Base-by-base conservation (phyloP, 2,888 invertebrate species). In the Eupelmus urozonus region DNA sequence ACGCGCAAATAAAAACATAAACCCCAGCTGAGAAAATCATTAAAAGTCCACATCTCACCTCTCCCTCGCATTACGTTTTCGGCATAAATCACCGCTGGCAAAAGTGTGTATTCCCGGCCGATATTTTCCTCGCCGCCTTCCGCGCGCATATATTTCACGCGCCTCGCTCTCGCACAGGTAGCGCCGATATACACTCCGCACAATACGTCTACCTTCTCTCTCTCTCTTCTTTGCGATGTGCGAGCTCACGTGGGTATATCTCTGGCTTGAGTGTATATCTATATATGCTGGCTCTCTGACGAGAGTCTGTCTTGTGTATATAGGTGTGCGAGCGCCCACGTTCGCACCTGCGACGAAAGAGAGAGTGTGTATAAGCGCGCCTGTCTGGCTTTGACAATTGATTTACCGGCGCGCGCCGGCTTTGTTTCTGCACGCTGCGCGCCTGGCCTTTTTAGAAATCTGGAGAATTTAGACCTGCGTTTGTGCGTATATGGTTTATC, bases 341-440 rank as follows among this genome's bases (percentile, higher is more conserved):
- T 45, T 67, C 72, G 78, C 78, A 72, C 78, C 67, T 73, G 73
- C 72, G 70, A 34, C 34, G 34, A 34, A 34, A 34, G 34, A 34
- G n/a, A 40, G 40, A 40, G 40, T 40, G n/a, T n/a, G n/a, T n/a
- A n/a, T n/a, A n/a, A n/a, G n/a, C n/a, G n/a, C n/a, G n/a, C 34
- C 34, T 34, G n/a, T n/a, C 9, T 34, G 34, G 5, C 34, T 34
- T 34, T 9, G 34, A 34, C 51, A 13, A 53, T 66, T 66, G 66
- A 77, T 77, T 77, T 77, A 77, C 51, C 25, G 71, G 49, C 34
- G n/a, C 65, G n/a, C n/a, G n/a, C n/a, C n/a, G n/a, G n/a, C 34
- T 34, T 34, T 34, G 34, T 34, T 34, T 34, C 3, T 34, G 34
- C 27, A 13, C 16, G 4, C 29, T 9, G 23, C 7, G n/a, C 16